Base-by-base conservation (phyloP, 1,140 invertebrate species). In the Piezodorus guildinii region DNA sequence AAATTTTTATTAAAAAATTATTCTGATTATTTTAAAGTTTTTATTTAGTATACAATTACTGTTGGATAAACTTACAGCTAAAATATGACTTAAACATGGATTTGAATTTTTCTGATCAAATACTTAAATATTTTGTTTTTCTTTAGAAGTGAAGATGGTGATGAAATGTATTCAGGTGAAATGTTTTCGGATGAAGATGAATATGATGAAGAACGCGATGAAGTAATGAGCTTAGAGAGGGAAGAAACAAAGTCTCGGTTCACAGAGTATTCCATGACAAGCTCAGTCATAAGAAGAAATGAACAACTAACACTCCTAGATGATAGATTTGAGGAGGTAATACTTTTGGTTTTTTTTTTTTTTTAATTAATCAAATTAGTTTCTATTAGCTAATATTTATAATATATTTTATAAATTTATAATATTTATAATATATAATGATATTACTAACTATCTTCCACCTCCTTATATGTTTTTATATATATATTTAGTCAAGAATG, bases 251-350 rank as follows among this genome's bases (percentile, higher is more conserved):
- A 89, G 73, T 91, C 92, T 0, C 76, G 85, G 17, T 96, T 96
- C 74, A 96, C 94, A 0, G 85, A 91, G 70, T 97, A 96, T 75
- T 96, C 94, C 0, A 90, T 97, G 85, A 88, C 87, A 0, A 95
- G 91, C 52, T 94, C 91, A 70, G 86, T 95, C 0, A 90, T 97
- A 4, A 79, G 80, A 63, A 81, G 94, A 68, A 96, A 94, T 76
- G 81, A 92, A 62, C 85, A 90, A 58, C 77, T 96, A 0, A 81
- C 84, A 0, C 72, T 92, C 30, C 73, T 98, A 0, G 95, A 98
- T 80, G 85, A 94, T 71, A 81, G 85, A 71, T 97, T 98, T 80
- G 94, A 98, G 77, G 83, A 86, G 76, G 90, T 92, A 69, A 68
- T 49, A 9, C 12, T n/a, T n/a, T 12, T 60, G 66, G 64, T 60